Evolutionary conservation across 2,888 invertebrate genomes (phyloP), one percentile per base, ranked within the genome.

Genomic region (Cryptocephalus primarius): DNA sequence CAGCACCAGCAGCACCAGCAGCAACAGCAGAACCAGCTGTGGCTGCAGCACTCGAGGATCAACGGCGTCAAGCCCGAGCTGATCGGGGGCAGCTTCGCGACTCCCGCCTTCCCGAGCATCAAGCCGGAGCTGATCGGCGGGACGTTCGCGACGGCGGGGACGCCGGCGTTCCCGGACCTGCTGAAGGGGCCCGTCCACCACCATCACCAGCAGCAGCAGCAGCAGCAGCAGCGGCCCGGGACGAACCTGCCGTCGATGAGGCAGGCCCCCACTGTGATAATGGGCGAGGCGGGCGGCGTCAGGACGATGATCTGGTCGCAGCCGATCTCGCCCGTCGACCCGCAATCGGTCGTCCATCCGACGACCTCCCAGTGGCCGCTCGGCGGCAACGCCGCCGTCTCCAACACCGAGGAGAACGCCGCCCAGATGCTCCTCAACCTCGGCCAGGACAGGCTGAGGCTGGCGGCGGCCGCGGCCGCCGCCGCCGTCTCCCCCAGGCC

Each of bases 271-370:
- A 88, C 89, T 42, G 91, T 91, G 52, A 88, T 92, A 56, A 90
- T 92, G 90, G 91, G 91, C 42, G 91, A 92, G 69, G 88, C 89
- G 36, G 92, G 91, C 45, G 88, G 91, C 39, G 91, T 92, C 0
- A 64, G 77, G 47, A 82, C 82, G 39, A 82, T 82, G 82, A 75
- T 82, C 48, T 82, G 82, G 82, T 79, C 80, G 32, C 77, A 78
- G 55, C 79, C 79, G 4, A 66, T 73, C 1, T 60, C 73, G 8
- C 55, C 59, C 8, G 67, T 57, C 36, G 54, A 58, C 62, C 59
- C 61, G 53, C 56, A 55, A 58, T 43, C 43, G 34, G 14, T 36
- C 6, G 14, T 13, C 10, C 63, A 66, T 47, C 60, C 67, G 10
- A 64, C 69, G n/a, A 67, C 69, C 6, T 65, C 67, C 10, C 64